These are phyloP conservation scores for Smutsia temminckii DNA, from an alignment of 2,797 vertebrate species.

Conservation along the genomic window DNA sequence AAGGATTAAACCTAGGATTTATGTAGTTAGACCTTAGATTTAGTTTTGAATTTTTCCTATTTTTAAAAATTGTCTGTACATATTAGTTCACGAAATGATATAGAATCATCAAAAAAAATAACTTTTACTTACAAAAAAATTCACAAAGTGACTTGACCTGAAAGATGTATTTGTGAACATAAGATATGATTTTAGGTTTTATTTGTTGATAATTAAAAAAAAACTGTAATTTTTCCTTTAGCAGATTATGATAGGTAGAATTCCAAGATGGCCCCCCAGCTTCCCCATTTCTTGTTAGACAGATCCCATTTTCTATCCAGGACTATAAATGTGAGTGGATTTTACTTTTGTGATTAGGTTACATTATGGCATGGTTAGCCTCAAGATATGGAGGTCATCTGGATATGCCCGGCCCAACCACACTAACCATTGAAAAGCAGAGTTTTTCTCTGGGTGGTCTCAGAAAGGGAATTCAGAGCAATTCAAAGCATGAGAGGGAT, in stretches of 20 bases:
- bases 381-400: not conserved
- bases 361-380: not conserved
- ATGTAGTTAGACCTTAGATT: not conserved
- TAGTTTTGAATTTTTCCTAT: not conserved
- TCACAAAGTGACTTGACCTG: not conserved
- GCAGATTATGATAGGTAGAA: not conserved
- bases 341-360: not conserved
- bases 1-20: not conserved
- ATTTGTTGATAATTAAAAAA: not conserved
- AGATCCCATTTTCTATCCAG: fast-evolving
- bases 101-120: not conserved
- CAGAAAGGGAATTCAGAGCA: not conserved
- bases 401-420: not conserved
- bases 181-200: not conserved
- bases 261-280: not conserved
- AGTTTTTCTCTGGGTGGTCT: not conserved
- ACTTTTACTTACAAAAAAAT: not conserved
- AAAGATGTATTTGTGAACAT: not conserved
- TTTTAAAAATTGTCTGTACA: not conserved
- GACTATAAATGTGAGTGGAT: not conserved
- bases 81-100: not conserved
- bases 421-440: not conserved
- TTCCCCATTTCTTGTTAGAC: not conserved
- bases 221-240: not conserved
- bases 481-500: not conserved